Conservation (phyloP, 2,888 invertebrate genomes). For the Tyria jacobaeae region DNA sequence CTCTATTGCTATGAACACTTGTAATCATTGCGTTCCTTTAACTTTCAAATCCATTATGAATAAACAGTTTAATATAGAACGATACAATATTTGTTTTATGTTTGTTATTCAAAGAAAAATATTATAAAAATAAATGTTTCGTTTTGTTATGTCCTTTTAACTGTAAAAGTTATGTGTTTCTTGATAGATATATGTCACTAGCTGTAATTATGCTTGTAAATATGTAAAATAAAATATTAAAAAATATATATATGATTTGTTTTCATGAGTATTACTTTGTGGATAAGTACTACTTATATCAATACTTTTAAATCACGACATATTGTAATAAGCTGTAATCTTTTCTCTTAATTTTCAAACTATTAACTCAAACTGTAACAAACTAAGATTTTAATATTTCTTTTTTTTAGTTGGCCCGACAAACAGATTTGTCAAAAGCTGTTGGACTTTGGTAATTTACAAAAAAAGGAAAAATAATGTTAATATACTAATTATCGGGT, state of each 20-base stretch:
- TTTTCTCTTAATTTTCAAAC: no score
- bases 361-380: no score
- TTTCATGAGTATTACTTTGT: neutral
- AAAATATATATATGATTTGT: conserved; percentile 15
- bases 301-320: no score
- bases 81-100: conserved; percentile 2
- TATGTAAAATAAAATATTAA: conserved; percentile 77
- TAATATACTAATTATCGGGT: no score
- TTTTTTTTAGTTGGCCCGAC: no score
- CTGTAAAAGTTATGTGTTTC: conserved; percentile 41
- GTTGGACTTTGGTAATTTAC: no score
- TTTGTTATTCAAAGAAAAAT: conserved; percentile 34
- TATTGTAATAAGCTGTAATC: no score
- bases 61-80: neutral
- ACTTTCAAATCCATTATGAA: conserved; percentile 24
- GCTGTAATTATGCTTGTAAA: conserved; percentile 80
- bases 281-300: no score
- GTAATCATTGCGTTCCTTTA: conserved; percentile 29
- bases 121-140: conserved; percentile 29
- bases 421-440: no score
- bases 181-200: conserved; percentile 52
- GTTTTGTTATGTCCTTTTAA: conserved; percentile 49
- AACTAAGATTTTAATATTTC: no score
- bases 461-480: no score
- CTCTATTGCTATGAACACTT: conserved; percentile 30